These are phyloP conservation scores for Dasypogon diadema DNA, from an alignment of 2,888 invertebrate species.

Conservation along the genomic window DNA sequence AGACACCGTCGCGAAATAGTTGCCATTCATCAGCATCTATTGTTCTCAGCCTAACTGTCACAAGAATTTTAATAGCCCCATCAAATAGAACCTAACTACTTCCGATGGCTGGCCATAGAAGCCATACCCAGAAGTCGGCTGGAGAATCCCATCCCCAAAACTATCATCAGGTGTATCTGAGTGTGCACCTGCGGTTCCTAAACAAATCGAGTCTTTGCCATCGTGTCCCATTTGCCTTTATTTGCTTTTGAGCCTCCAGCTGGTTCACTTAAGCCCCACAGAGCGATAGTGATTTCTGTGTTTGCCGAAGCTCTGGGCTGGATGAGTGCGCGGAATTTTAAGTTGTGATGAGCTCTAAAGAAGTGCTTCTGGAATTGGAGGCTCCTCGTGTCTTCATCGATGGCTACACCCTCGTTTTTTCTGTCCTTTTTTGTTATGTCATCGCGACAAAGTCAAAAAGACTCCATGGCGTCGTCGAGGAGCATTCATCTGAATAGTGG, in stretches of 20 bases:
- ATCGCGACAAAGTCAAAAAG: too few species aligned
- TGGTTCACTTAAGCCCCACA: neutral
- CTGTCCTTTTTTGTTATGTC: neutral
- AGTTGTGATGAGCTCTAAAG: neutral
- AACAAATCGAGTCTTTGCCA: neutral
- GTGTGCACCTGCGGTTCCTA: conserved; percentile 1
- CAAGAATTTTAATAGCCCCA: neutral
- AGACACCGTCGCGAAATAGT: too few species aligned
- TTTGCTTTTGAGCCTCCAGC: conserved; percentile 5
- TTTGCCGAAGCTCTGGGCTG: too few species aligned
- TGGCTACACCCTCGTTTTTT: neutral
- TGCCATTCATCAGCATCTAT: too few species aligned
- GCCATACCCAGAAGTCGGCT: neutral
- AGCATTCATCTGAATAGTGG: too few species aligned
- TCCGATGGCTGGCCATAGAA: conserved; percentile 27
- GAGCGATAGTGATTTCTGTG: too few species aligned
- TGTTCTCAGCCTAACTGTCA: neutral
- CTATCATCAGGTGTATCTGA: neutral
- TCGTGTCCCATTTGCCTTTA: conserved; percentile 31
- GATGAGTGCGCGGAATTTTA: conserved; percentile 38
- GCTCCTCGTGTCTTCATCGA: neutral
- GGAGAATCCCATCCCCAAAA: neutral
- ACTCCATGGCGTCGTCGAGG: too few species aligned
- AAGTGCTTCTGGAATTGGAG: neutral
- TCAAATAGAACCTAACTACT: conserved; percentile 11